These are phyloP conservation scores for Pseudomyrmex sp. DNA, from an alignment of 1,140 invertebrate species.

Conservation along the genomic window DNA sequence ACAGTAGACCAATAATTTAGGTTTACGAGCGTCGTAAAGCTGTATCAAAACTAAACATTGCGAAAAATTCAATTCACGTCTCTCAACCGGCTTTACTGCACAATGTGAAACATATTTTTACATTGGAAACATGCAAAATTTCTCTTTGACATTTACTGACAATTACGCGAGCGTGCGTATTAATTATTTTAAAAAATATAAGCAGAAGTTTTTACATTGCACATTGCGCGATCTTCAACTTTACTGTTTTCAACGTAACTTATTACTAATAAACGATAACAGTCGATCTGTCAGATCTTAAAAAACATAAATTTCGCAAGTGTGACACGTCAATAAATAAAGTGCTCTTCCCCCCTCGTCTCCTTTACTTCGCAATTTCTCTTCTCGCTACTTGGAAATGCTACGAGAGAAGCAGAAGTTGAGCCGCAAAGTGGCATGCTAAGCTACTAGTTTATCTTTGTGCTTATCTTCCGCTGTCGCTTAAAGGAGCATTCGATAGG, in stretches of 20 bases:
- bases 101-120: neutral
- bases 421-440: neutral
- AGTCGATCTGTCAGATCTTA: neutral
- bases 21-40: neutral
- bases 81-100: neutral
- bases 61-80: neutral
- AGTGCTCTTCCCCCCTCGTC: neutral
- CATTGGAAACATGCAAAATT: neutral
- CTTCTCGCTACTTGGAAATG: conserved; percentile 14
- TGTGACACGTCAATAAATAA: conserved; percentile 12
- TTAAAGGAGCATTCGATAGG: conserved; percentile 37
- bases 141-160: neutral
- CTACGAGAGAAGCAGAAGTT: conserved; percentile 22
- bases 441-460: conserved; percentile 46
- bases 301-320: conserved; percentile 13
- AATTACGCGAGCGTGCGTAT: too few relatives aligned
- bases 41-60: neutral
- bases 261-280: too few relatives aligned
- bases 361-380: neutral
- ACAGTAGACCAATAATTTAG: conserved; percentile 20
- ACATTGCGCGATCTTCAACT: too few relatives aligned
- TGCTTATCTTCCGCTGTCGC: conserved; percentile 35
- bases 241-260: too few relatives aligned
- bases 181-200: too few relatives aligned
- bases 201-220: too few relatives aligned